Conservation (phyloP, 2,888 invertebrate species). For the Lycia hirtaria region DNA sequence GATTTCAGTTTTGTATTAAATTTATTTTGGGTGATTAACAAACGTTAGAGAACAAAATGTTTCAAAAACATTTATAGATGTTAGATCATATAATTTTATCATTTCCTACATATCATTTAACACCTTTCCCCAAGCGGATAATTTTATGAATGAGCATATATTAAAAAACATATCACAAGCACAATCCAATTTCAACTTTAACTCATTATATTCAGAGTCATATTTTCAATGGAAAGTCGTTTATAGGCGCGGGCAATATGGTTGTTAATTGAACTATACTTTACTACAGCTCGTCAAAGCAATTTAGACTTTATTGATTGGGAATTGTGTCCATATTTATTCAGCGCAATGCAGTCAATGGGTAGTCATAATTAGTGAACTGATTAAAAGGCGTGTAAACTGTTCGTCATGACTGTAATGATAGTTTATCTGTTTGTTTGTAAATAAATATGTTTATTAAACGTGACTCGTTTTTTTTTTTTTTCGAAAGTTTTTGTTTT, state of each 20-base stretch:
- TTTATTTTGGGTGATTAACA: too few species aligned
- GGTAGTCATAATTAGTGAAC: conserved; percentile 19
- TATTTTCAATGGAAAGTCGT: neutral
- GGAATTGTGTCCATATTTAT: conserved; percentile 4
- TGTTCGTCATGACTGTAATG: conserved; percentile 22
- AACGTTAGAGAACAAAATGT: conserved; percentile 1
- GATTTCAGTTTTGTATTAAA: too few species aligned
- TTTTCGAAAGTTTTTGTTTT: conserved; percentile 42
- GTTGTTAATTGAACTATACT: conserved; percentile 29
- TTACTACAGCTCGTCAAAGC: neutral
- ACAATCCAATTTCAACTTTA: conserved; percentile 7
- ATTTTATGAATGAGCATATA: conserved; percentile 16
- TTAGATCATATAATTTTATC: conserved; percentile 18
- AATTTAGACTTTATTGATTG: conserved; percentile 6
- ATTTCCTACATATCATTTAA: conserved; percentile 20
- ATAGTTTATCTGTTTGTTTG: conserved; percentile 35
- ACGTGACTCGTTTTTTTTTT: conserved; percentile 26
- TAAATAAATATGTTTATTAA: conserved; percentile 37
- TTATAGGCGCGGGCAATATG: conserved; percentile 24
- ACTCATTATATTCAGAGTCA: neutral
- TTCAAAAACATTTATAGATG: conserved; percentile 10
- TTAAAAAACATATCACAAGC: neutral
- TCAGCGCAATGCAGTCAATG: conserved; percentile 9
- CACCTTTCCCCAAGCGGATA: conserved; percentile 24
- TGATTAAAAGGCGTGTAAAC: conserved; percentile 32